These are phyloP conservation scores for Zaprionus ornatus DNA, from an alignment of 1,140 invertebrate genomes.

Conservation along the genomic window DNA sequence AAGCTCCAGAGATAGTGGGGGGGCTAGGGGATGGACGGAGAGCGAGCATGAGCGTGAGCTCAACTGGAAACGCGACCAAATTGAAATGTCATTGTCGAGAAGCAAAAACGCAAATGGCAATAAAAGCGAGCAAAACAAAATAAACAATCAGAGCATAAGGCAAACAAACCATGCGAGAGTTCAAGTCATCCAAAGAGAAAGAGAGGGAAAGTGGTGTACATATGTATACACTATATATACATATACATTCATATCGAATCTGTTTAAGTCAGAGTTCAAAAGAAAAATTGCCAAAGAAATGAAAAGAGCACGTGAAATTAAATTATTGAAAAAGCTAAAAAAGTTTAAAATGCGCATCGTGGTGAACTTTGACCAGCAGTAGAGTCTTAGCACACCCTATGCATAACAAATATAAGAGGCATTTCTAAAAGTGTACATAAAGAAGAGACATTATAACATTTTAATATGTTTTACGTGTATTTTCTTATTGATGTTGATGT, in stretches of 20 bases:
- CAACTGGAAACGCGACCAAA: background rate
- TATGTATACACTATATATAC: background rate
- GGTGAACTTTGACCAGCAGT: background rate
- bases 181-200: background rate
- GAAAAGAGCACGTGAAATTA: background rate
- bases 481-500: too few species aligned
- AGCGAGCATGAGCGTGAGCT: background rate
- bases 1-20: background rate
- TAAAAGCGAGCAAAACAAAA: background rate
- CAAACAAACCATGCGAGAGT: background rate
- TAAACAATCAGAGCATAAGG: conserved; percentile 1
- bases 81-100: background rate
- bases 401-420: too few species aligned
- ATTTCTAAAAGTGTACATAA: too few species aligned
- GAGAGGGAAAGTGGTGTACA: background rate
- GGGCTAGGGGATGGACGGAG: background rate
- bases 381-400: too few species aligned
- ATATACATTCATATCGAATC: background rate
- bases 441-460: too few species aligned
- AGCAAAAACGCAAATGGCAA: background rate
- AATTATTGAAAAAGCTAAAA: background rate
- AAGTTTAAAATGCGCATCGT: background rate
- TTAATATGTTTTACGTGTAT: too few species aligned
- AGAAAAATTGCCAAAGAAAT: background rate
- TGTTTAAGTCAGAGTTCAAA: background rate